These are phyloP conservation scores for Oreochromis aureus DNA, from an alignment of 2,113 vertebrate species.

Conservation along the genomic window DNA sequence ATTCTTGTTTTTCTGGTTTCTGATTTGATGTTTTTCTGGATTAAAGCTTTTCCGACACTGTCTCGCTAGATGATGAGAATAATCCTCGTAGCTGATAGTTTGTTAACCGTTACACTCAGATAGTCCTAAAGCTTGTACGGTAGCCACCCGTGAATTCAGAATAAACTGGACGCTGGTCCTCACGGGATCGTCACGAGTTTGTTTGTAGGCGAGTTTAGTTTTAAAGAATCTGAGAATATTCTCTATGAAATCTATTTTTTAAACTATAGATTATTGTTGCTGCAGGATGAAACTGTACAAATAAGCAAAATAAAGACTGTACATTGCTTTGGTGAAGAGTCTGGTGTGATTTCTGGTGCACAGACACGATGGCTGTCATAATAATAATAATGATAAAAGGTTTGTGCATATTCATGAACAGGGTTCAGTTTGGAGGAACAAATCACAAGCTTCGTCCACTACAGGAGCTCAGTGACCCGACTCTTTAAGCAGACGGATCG, in stretches of 20 bases:
- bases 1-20: not conserved
- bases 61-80: not conserved
- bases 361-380: rapidly evolving
- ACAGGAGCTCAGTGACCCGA: not conserved
- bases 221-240: not conserved
- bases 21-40: not conserved
- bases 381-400: not conserved
- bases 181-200: not conserved
- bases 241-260: slow-evolving; percentile 49
- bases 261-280: slow-evolving; percentile 29
- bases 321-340: slow-evolving; percentile 43
- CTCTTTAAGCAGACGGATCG: not conserved
- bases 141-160: not conserved
- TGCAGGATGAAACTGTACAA: slow-evolving; percentile 36
- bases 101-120: not conserved
- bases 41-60: not conserved
- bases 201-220: not conserved
- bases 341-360: not conserved
- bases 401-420: not conserved
- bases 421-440: not conserved
- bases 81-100: slow-evolving; percentile 8
- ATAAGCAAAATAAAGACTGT: slow-evolving; percentile 55
- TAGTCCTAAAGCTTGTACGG: not conserved
- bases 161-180: not conserved
- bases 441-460: not conserved